These are phyloP conservation scores for Dermatemys mawii DNA, from an alignment of 2,113 vertebrate species.

Conservation along the genomic window DNA sequence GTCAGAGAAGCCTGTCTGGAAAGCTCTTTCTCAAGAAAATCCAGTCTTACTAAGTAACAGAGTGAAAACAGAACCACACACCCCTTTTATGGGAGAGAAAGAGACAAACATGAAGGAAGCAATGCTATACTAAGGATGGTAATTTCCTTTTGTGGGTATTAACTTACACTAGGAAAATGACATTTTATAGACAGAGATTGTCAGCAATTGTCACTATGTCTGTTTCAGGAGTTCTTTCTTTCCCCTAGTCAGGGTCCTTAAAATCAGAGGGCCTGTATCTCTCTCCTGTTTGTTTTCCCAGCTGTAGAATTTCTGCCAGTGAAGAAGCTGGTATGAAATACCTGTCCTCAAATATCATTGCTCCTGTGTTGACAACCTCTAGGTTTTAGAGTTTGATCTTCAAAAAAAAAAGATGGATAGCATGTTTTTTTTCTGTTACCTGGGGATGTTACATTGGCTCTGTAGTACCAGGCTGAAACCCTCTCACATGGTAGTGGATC, in stretches of 20 bases:
- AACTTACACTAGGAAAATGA: not conserved
- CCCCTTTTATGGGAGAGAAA: no score
- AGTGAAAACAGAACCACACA: not conserved
- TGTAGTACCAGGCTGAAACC: not conserved
- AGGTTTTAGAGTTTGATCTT: not conserved
- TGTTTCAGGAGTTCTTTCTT: not conserved
- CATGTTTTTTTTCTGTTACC: not conserved
- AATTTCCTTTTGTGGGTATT: not conserved
- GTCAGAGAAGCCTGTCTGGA: not conserved
- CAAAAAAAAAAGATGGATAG: not conserved
- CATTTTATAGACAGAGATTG: not conserved
- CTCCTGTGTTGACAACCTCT: not conserved
- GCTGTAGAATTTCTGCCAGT: not conserved
- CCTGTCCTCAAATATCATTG: not conserved
- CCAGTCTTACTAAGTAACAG: not conserved
- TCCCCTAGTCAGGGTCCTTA: not conserved
- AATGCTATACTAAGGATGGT: no score
- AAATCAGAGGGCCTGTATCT: not conserved
- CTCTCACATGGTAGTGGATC: not conserved
- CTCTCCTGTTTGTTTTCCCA: not conserved
- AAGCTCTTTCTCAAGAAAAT: not conserved
- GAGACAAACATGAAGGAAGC: not conserved
- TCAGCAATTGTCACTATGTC: not conserved
- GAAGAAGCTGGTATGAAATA: not conserved
- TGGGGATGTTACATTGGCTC: not conserved